Evolutionary conservation across 2,888 invertebrate genomes (phyloP), one percentile per base, ranked within the genome.

Genomic region (Ennomos erosarius): DNA sequence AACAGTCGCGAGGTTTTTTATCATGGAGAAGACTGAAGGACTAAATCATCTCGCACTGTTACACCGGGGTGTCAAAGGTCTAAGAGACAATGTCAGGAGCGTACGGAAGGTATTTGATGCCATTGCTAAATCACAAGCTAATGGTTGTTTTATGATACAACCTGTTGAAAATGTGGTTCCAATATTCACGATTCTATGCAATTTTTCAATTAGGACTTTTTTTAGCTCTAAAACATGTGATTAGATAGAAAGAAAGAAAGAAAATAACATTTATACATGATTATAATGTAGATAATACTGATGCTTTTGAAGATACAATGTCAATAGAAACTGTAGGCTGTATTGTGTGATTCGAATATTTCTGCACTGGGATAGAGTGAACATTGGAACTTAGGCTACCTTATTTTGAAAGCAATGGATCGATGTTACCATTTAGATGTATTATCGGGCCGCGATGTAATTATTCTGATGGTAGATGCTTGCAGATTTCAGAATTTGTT

Each of bases 31-130:
- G 59, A 63, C 49, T 54, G 42, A 61, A 26, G 26, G 5, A 73
- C 56, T 79, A 78, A 82, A 81, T 74, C 70, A 76, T 71, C 90
- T 90, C 91, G 88, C 88, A 86, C 90, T 91, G 91, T 87, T 77
- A 68, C 70, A 77, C 90, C 89, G 91, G 92, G 92, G 90, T 90
- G 92, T 86, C 86, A 70, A 80, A 82, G 90, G 90, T 88, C 88
- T 79, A 84, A 90, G 89, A 89, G 84, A 76, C 70, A 75, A 38
- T 83, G 89, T 90, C 92, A 92, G 92, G 90, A 84, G 92, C 92
- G 92, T 92, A 92, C 81, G 71, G 89, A 83, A 82, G 85, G 87
- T 84, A 59, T 61, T 53, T 64, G 68, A 68, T 66, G 55, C 65
- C 68, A 70, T 68, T 71, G 66, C 69, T 63, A 50, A 46, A 54